A percentile compares a stretch with the other conserved stretches of the same genome.
Conservation (phyloP, 37 sponge, comb jelly and placozoan genomes). For the Diacarnus erythraeanus region DNA sequence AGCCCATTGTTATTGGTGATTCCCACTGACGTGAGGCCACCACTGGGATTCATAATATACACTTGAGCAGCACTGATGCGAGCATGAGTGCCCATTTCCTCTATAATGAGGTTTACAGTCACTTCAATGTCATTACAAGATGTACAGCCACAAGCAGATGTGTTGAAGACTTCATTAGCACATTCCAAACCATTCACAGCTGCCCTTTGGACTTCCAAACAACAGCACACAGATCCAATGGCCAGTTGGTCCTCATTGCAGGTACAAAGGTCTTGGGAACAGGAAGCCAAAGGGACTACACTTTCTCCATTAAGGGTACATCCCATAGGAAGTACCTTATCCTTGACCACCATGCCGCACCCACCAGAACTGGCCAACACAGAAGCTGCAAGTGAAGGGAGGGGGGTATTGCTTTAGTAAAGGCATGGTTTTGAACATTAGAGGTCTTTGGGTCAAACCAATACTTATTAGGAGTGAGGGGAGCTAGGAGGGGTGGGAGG, state of each 20-base stretch:
- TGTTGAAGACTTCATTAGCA: background rate
- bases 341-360: background rate
- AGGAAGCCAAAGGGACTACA: background rate
- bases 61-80: constrained; percentile 13
- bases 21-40: background rate
- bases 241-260: background rate
- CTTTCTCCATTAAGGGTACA: constrained; percentile 3
- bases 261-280: background rate
- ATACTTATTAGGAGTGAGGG: no score
- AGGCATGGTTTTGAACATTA: no score
- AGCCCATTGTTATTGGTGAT: constrained; percentile 7
- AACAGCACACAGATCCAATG: constrained; percentile 9
- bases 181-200: background rate
- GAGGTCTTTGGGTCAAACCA: no score
- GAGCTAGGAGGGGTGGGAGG: no score
- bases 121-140: constrained; percentile 25
- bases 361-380: background rate
- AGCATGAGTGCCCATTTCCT: background rate
- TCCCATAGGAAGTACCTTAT: background rate
- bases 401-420: no score
- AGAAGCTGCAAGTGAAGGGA: background rate
- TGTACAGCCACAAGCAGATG: constrained; percentile 12
- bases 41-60: background rate
- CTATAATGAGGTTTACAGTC: background rate
- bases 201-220: background rate